Evolutionary conservation across 2,797 vertebrate species (phyloP), one percentile per base, ranked within the genome.

Genomic region (Delichon dasypus): DNA sequence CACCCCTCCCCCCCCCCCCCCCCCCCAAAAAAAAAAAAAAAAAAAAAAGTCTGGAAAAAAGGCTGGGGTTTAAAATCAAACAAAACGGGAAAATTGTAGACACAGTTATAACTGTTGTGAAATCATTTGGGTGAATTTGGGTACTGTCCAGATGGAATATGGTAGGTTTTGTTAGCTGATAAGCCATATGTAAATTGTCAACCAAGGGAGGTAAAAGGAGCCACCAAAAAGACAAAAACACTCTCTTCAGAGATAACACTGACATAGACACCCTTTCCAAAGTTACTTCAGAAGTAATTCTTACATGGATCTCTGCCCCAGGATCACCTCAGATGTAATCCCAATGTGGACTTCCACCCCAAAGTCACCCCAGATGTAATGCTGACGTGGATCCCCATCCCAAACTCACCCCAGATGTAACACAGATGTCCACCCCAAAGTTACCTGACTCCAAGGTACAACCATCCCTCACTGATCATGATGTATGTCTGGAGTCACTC

Each of bases 311-410:
- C n/a, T 67, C 19, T 11, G 5, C 10, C 21, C 48, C 18, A 64
- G 23, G 14, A 42, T 12, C 5, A 2, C 30, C 17, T 15, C 27
- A 26, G n/a, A 16, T 10, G 20, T 7, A 47, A 26, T 16, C 2
- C 11, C 13, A 13, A 26, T 7, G 3, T 47, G 23, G 12, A 26
- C 25, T 13, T 14, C 8, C 5, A 16, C 40, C 40, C 15, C 40
- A 42, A 42, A 42, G 13, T 9, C 12, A 16, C 10, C 11, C 9
- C 26, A 36, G 27, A 9, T 10, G 20, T 5, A 34, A 23, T 7
- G 0, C 9, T 44, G 15, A 18, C 1, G 1, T 32, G 50, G 25
- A 34, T 3, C 2, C 44, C 32, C 30, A 15, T 3, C 11, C 23
- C 23, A n/a, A 4, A 51, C 5, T 23, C 15, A 29, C 19, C 20